Evolutionary conservation across 2,888 invertebrate genomes (phyloP).

Genomic region (Callosobruchus maculatus): DNA sequence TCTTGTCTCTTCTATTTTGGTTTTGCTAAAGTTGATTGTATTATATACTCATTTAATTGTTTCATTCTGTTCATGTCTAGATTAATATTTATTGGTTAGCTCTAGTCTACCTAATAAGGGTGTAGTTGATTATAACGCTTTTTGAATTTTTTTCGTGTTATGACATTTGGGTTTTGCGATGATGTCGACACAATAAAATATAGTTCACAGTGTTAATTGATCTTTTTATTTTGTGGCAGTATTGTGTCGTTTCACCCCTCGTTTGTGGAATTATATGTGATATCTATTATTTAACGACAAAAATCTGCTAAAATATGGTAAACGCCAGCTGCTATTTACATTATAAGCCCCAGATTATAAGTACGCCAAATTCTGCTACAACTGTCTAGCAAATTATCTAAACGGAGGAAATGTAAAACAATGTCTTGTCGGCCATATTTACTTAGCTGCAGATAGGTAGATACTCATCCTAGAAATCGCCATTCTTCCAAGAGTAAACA

Average conservation of each 20-base stretch:
- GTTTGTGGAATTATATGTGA: background rate
- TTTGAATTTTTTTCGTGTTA: background rate
- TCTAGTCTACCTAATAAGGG: background rate
- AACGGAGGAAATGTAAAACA: too few species aligned
- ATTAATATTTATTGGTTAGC: background rate
- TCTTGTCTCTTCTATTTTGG: background rate
- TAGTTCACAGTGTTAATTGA: background rate
- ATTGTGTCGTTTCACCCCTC: slow-evolving; percentile 17
- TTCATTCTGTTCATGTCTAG: background rate
- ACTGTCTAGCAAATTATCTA: too few species aligned
- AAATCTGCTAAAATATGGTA: too few species aligned
- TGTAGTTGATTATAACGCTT: background rate
- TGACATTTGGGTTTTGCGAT: background rate
- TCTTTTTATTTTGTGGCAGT: slow-evolving; percentile 22
- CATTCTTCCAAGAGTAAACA: too few species aligned
- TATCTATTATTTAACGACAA: background rate
- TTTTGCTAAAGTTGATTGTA: background rate
- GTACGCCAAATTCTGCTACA: too few species aligned
- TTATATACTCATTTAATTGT: background rate
- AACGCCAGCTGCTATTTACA: too few species aligned
- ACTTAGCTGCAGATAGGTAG: too few species aligned
- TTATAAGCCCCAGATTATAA: too few species aligned
- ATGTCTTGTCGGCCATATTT: too few species aligned
- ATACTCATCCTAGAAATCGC: too few species aligned
- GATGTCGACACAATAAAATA: background rate